Evolutionary conservation across 2,797 vertebrate species (phyloP), one percentile per base, ranked within the genome.

Genomic region (Poeciliopsis turneri): DNA sequence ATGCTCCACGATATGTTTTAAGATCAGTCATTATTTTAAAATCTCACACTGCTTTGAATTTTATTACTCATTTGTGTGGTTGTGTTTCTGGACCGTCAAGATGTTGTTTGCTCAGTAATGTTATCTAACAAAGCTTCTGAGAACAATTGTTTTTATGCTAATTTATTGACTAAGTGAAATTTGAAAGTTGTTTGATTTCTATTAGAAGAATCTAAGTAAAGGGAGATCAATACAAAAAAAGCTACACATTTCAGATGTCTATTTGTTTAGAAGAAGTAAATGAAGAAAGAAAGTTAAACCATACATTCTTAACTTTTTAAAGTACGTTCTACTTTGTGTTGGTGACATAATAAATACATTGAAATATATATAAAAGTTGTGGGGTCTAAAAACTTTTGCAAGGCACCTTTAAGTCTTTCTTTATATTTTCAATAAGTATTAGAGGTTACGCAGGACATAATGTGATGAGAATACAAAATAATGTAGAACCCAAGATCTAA

Each of bases 391-490:
- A 45, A 70, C 23, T n/a, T 45, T 70, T 69, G 39, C 39, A 25
- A 41, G 2, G 1, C 36, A 41, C 33, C 36, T n/a, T 41, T n/a
- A 69, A 43, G 66, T 12, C 39, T 45, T 41, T 68, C 41, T 39
- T 23, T 2, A 16, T 70, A n/a, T 10, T 16, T 39, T 68, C 15
- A 28, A 16, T 9, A 47, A 33, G 18, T 51, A n/a, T n/a, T 39
- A 64, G 23, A 81, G 46, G 25, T 36, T 55, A 80, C 45, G 0
- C 12, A 43, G 30, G 46, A 36, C 5, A 23, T 74, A 77, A 85
- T n/a, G 25, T 45, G n/a, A 9, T 45, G 41, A 70, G 68, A 70
- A 70, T 70, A 45, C 23, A 45, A n/a, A 46, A 75, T 47, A 61
- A 43, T 33, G 5, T 75, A 45, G 41, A 46, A 23, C 8, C 28